Conservation (phyloP, 2,888 invertebrate species). For the Desoria tigrina region DNA sequence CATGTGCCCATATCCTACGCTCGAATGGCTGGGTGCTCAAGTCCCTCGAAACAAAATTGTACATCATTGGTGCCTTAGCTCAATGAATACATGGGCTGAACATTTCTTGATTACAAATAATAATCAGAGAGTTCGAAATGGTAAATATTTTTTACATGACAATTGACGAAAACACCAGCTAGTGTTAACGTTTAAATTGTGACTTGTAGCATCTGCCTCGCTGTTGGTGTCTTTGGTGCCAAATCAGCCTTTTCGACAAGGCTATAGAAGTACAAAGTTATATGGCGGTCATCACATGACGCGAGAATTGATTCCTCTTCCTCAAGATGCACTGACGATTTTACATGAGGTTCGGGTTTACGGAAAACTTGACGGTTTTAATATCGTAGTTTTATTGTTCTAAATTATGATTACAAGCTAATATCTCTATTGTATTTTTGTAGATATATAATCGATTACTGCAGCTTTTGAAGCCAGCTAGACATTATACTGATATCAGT, state of each 20-base stretch:
- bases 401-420: background rate
- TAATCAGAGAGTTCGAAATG: conserved; percentile 81
- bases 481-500: conserved; percentile 81
- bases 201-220: conserved; percentile 73
- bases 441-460: conserved; percentile 52
- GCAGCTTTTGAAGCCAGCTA: conserved; percentile 73
- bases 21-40: conserved; percentile 87
- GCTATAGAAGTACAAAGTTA: conserved; percentile 66
- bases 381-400: background rate
- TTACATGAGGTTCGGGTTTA: conserved; percentile 66
- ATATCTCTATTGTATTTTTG: background rate
- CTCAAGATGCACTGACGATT: conserved; percentile 64
- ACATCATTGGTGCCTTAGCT: conserved; percentile 87
- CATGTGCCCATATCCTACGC: conserved; percentile 84
- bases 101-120: conserved; percentile 80
- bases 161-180: too few relatives aligned
- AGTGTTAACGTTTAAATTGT: background rate
- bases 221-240: conserved; percentile 87
- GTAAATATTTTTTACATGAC: conserved; percentile 57
- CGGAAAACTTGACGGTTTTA: background rate
- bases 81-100: conserved; percentile 89
- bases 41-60: conserved; percentile 83
- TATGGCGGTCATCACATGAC: conserved; percentile 40
- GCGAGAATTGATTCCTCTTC: conserved; percentile 56
- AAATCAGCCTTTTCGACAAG: conserved; percentile 84